Evolutionary conservation across 2,888 invertebrate genomes (phyloP).

Genomic region (Drosophila nr. fundita): DNA sequence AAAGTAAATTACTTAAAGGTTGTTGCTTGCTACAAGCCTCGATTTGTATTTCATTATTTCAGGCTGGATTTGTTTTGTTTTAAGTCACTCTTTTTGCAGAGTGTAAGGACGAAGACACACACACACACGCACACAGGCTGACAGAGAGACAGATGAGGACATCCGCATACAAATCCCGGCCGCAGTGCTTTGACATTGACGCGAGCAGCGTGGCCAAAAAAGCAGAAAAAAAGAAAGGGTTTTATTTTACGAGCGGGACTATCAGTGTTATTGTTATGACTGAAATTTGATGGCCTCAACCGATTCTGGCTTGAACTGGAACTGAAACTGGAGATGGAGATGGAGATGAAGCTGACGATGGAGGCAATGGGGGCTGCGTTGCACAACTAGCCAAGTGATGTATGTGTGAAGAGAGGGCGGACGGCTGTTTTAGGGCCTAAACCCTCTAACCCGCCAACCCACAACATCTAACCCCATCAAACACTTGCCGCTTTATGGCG

Average conservation of each 20-base stretch:
- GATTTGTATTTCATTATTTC: no score
- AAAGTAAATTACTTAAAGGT: no score
- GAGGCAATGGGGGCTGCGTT: slow-evolving; percentile 3
- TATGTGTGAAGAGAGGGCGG: slow-evolving; percentile 38
- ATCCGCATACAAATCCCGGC: slow-evolving; percentile 63
- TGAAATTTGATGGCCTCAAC: slow-evolving; percentile 77
- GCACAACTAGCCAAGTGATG: slow-evolving; percentile 50
- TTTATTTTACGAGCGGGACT: slow-evolving; percentile 79
- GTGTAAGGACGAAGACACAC: slow-evolving; percentile 16
- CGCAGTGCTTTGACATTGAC: slow-evolving; percentile 45
- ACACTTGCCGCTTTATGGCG: slow-evolving; percentile 51
- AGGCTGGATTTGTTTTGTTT: not conserved
- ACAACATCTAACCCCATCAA: slow-evolving; percentile 5
- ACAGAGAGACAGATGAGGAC: slow-evolving; percentile 17
- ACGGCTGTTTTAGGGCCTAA: not conserved
- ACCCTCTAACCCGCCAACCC: not conserved
- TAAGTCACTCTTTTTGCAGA: not conserved
- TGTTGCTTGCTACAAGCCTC: no score
- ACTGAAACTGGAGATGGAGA: not conserved
- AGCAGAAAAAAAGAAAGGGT: slow-evolving; percentile 62
- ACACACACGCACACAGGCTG: slow-evolving; percentile 14
- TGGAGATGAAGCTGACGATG: not conserved
- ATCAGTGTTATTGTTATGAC: slow-evolving; percentile 80
- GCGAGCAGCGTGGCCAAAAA: slow-evolving; percentile 44
- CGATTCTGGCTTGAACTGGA: slow-evolving; percentile 55